Percentiles rank a stretch among this genome's conserved stretches.
Evolutionary conservation across 2,113 vertebrate genomes (phyloP).

Genomic region (Poeciliopsis prolifica): DNA sequence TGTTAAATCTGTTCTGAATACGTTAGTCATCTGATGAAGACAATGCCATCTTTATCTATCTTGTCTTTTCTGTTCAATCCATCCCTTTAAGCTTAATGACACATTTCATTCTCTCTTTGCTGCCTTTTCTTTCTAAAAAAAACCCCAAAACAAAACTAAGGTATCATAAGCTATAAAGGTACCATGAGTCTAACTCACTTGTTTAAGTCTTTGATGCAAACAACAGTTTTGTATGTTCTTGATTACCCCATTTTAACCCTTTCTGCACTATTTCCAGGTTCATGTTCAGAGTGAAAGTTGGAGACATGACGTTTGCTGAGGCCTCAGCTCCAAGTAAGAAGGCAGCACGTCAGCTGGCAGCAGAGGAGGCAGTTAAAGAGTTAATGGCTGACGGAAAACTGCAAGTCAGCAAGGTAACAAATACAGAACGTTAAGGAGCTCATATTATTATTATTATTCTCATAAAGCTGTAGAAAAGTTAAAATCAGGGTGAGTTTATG

Average conservation of each 20-base stretch:
- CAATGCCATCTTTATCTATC: conserved; percentile 28
- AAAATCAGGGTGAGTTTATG: too few species aligned
- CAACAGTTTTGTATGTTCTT: background rate
- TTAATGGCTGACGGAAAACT: conserved; percentile 82
- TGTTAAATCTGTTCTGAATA: conserved; percentile 12
- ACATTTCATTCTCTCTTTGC: background rate
- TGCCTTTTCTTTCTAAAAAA: background rate
- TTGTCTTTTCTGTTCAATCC: conserved; percentile 3
- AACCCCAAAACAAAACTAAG: background rate
- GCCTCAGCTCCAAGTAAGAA: conserved; percentile 95
- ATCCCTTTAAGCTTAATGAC: conserved; percentile 5
- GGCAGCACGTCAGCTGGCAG: conserved; percentile 92
- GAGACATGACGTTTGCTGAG: conserved; percentile 85
- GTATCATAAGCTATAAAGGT: background rate
- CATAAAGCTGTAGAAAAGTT: background rate
- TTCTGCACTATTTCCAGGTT: conserved; percentile 82
- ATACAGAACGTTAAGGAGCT: background rate
- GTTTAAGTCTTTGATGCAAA: background rate
- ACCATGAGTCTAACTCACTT: background rate
- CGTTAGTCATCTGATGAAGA: conserved; percentile 52
- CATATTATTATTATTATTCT: background rate
- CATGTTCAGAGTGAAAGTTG: conserved; percentile 92
- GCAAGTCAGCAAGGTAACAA: conserved; percentile 82
- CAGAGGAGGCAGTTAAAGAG: conserved; percentile 91
- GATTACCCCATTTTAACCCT: conserved; percentile 2